phyloP scores from a whole-genome alignment of 2,888 invertebrate species.

The Clostera curtula region DNA sequence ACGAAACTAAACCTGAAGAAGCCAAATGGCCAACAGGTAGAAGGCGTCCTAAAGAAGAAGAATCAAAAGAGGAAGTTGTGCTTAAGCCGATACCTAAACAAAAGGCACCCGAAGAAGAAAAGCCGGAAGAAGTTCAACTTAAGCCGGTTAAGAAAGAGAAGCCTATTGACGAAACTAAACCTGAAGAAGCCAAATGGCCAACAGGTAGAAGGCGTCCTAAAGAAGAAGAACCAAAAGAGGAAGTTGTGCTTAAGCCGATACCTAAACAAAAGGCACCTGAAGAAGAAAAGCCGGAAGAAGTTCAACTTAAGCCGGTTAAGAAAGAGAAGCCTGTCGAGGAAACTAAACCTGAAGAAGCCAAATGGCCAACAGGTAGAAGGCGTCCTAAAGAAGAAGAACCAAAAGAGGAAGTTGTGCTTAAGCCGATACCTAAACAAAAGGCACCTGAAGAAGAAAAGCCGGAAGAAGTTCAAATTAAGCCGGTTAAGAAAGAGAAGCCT shows the following conservation, averaged over 20 bases:
- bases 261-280: constrained; percentile 29
- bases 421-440: constrained; percentile 47
- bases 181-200: constrained; percentile 34
- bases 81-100: constrained; percentile 48
- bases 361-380: constrained; percentile 34
- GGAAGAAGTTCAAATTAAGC: constrained; percentile 29
- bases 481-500: constrained; percentile 27
- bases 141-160: constrained; percentile 29
- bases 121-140: constrained; percentile 35
- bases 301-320: constrained; percentile 27
- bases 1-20: constrained; percentile 29
- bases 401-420: constrained; percentile 48
- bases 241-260: constrained; percentile 47
- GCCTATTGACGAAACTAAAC: constrained; percentile 34
- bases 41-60: constrained; percentile 43
- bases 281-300: constrained; percentile 53
- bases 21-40: too few species aligned
- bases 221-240: constrained; percentile 31
- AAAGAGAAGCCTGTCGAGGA: constrained; percentile 32
- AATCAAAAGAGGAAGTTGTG: constrained; percentile 46
- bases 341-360: constrained; percentile 27
- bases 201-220: constrained; percentile 30
- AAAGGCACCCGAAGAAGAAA: constrained; percentile 25
- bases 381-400: constrained; percentile 45
- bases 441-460: constrained; percentile 34